Evolutionary conservation across 2,113 vertebrate species (phyloP).

Genomic region (Rhabdomys dilectus): DNA sequence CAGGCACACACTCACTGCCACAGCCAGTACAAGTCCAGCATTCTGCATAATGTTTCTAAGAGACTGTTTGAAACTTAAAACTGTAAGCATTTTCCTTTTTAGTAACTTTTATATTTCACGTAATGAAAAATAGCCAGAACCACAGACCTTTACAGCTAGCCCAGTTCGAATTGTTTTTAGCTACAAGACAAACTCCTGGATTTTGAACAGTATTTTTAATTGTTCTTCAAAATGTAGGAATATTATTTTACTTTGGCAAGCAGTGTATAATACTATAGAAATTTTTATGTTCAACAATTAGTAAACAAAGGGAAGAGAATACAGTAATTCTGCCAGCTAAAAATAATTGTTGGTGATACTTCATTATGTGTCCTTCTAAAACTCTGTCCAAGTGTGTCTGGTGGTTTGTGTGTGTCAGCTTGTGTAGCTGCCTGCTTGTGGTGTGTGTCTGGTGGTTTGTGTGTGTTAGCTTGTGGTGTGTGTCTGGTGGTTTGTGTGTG

Average conservation of each 20-base stretch:
- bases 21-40: background rate
- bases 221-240: background rate
- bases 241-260: constrained; percentile 8
- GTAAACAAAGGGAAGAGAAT: background rate
- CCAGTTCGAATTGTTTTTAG: background rate
- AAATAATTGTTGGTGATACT: background rate
- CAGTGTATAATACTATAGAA: background rate
- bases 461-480: no score
- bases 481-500: no score
- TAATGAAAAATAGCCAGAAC: background rate
- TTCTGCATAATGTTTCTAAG: background rate
- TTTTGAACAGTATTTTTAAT: background rate
- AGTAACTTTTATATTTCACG: background rate
- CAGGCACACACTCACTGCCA: background rate
- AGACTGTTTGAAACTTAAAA: background rate
- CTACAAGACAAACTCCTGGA: background rate
- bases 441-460: no score
- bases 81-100: constrained; percentile 58
- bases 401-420: no score
- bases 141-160: background rate
- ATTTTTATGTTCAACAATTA: constrained; percentile 30
- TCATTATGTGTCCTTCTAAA: constrained; percentile 3
- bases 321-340: background rate
- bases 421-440: no score
- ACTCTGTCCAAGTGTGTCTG: background rate